Evolutionary conservation across 2,797 vertebrate genomes (phyloP).

Genomic region (Epinephelus malabaricus): DNA sequence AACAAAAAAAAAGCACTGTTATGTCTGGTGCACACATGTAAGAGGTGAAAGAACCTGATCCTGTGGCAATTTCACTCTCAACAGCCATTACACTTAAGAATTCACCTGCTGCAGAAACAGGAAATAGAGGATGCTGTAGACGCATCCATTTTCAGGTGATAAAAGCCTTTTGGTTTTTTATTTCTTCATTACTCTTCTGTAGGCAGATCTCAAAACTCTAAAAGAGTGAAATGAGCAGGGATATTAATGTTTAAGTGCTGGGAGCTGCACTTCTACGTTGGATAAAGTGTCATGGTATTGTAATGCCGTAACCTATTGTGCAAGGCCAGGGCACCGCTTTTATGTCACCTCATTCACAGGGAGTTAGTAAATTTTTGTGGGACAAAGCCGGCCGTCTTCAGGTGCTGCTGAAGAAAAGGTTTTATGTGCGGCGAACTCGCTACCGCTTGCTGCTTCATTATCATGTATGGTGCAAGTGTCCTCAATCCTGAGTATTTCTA

Average conservation of each 20-base stretch:
- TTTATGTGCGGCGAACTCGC: slow-evolving; percentile 30
- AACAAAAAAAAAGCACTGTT: slow-evolving; percentile 10
- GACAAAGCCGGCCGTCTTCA: slow-evolving; percentile 36
- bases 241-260: slow-evolving; percentile 46
- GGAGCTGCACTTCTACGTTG: slow-evolving; percentile 20
- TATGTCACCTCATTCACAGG: slow-evolving; percentile 31
- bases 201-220: slow-evolving; percentile 26
- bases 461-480: slow-evolving; percentile 55
- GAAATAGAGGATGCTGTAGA: slow-evolving; percentile 16
- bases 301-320: slow-evolving; percentile 36
- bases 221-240: slow-evolving; percentile 26
- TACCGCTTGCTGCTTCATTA: slow-evolving; percentile 57
- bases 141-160: slow-evolving; percentile 35
- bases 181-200: slow-evolving; percentile 59
- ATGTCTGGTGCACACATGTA: slow-evolving; percentile 20
- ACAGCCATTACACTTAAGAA: slow-evolving; percentile 29
- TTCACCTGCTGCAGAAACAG: slow-evolving; percentile 33
- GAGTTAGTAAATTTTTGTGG: slow-evolving; percentile 31
- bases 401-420: slow-evolving; percentile 28
- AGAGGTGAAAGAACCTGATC: slow-evolving; percentile 27
- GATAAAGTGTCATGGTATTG: slow-evolving; percentile 17
- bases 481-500: slow-evolving; percentile 61
- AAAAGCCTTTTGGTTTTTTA: slow-evolving; percentile 43
- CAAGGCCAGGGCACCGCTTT: slow-evolving; percentile 23
- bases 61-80: slow-evolving; percentile 29